phyloP scores from a whole-genome alignment of 2,888 invertebrate species.

The Tinea trinotella region DNA sequence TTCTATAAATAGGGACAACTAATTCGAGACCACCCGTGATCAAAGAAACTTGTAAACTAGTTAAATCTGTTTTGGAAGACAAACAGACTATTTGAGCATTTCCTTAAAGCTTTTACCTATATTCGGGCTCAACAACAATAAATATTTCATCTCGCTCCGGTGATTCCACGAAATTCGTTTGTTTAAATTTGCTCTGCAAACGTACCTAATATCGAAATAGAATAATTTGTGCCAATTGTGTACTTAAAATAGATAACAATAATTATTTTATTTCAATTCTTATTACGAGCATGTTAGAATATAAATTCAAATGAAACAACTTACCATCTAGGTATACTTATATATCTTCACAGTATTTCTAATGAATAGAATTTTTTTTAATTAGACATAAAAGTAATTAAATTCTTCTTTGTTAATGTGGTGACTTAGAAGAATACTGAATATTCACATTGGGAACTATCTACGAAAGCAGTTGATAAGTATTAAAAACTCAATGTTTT shows the following conservation, averaged over 20 bases:
- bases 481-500: neutral
- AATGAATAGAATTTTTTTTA: too few relatives aligned
- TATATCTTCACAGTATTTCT: too few relatives aligned
- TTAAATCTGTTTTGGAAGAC: slow-evolving; percentile 16
- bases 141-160: neutral
- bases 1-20: slow-evolving; percentile 4
- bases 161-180: neutral
- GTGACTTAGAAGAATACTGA: neutral
- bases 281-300: too few relatives aligned
- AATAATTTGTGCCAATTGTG: neutral
- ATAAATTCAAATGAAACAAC: too few relatives aligned
- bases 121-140: slow-evolving; percentile 11
- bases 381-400: too few relatives aligned
- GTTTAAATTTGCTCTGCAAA: neutral
- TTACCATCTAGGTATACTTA: too few relatives aligned
- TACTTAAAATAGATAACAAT: too few relatives aligned
- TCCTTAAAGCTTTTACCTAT: slow-evolving; percentile 10
- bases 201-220: neutral
- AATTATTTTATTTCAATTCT: too few relatives aligned
- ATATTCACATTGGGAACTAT: too few relatives aligned
- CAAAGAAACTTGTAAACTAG: slow-evolving; percentile 31
- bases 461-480: neutral
- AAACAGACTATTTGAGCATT: slow-evolving; percentile 11
- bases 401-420: neutral
- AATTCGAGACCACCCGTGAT: slow-evolving; percentile 52